These are phyloP conservation scores for Entomobrya multifasciata DNA, from an alignment of 2,888 invertebrate genomes.

Conservation along the genomic window DNA sequence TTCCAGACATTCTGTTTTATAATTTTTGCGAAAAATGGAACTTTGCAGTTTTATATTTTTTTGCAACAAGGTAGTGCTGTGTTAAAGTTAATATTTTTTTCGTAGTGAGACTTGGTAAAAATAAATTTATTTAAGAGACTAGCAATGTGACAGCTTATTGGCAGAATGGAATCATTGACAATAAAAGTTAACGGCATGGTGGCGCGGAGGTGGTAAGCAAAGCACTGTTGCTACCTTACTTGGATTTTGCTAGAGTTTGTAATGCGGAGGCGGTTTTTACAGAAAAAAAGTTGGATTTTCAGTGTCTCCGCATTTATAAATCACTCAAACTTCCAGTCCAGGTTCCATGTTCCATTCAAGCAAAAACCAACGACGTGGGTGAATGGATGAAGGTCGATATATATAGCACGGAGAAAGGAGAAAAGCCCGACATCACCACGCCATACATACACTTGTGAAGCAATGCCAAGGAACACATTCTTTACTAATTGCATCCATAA, in stretches of 20 bases:
- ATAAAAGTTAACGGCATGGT: slow-evolving; percentile 27
- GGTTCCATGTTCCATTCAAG: slow-evolving; percentile 25
- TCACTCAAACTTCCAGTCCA: slow-evolving; percentile 36
- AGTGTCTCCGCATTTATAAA: slow-evolving; percentile 33
- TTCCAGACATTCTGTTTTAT: neutral
- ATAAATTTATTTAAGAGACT: slow-evolving; percentile 33
- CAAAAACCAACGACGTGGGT: neutral
- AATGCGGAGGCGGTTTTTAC: too few species aligned
- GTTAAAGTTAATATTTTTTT: neutral
- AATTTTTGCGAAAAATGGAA: slow-evolving; percentile 22
- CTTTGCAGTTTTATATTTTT: slow-evolving; percentile 9
- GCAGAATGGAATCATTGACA: slow-evolving; percentile 40
- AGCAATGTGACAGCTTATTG: slow-evolving; percentile 37
- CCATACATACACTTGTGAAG: neutral
- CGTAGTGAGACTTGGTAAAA: neutral
- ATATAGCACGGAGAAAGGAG: slow-evolving; percentile 15
- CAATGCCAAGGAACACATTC: slow-evolving; percentile 36
- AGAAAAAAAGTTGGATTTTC: slow-evolving; percentile 12
- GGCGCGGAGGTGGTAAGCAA: neutral
- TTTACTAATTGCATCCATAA: slow-evolving; percentile 64
- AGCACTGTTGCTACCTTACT: slow-evolving; percentile 19
- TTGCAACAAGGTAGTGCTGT: neutral
- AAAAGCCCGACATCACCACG: slow-evolving; percentile 20
- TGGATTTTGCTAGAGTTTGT: neutral
- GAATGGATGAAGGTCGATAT: slow-evolving; percentile 36